Conservation (phyloP, 1,140 invertebrate species). For the Cydia amplana region DNA sequence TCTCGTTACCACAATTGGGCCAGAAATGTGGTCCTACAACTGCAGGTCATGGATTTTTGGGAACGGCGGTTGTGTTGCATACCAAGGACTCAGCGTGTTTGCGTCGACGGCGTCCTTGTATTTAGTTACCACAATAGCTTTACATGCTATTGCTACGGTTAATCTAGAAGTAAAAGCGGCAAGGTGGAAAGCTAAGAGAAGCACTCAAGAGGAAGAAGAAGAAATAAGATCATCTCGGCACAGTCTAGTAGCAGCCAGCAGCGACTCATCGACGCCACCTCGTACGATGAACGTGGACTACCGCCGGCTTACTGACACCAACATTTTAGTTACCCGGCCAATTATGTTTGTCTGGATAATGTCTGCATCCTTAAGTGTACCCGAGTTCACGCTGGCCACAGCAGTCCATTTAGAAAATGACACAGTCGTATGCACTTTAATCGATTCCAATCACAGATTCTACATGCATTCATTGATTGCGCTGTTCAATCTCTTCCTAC, state of each 20-base stretch:
- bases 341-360: constrained; percentile 79
- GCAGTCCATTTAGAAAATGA: constrained; percentile 56
- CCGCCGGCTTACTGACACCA: constrained; percentile 57
- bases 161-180: constrained; percentile 71
- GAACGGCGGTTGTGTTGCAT: constrained; percentile 68
- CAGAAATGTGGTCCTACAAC: constrained; percentile 77
- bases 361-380: constrained; percentile 79
- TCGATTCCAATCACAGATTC: constrained; percentile 63
- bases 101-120: constrained; percentile 78
- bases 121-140: constrained; percentile 75
- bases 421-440: constrained; percentile 60
- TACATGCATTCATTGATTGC: constrained; percentile 71
- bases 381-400: constrained; percentile 75
- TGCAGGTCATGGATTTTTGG: constrained; percentile 76
- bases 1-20: constrained; percentile 64
- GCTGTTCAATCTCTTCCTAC: constrained; percentile 71
- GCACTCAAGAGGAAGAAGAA: constrained; percentile 72
- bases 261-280: constrained; percentile 67
- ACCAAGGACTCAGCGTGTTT: constrained; percentile 77
- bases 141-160: constrained; percentile 79
- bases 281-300: constrained; percentile 77
- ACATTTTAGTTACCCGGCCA: constrained; percentile 75
- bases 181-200: constrained; percentile 58
- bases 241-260: constrained; percentile 72
- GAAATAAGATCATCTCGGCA: constrained; percentile 76